Evolutionary conservation across 1,140 invertebrate genomes (phyloP), one percentile per base, ranked within the genome.

Genomic region (Drosophila sulfurigaster): DNA sequence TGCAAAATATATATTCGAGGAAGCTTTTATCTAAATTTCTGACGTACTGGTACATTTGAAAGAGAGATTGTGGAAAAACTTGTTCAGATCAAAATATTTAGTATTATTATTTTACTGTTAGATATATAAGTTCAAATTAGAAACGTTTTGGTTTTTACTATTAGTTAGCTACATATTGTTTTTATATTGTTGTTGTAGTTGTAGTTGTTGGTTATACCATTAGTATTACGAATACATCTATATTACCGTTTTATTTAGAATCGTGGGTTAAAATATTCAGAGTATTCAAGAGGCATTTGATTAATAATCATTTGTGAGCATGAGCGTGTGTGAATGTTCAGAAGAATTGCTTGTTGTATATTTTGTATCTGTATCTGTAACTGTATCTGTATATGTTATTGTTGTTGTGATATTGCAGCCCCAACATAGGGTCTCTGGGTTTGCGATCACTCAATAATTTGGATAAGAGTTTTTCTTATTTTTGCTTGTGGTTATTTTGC

Each of bases 241-340:
- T 30, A 41, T 78, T 80, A 88, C 83, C 85, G 52, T 74, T 80
- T 78, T 87, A 46, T 81, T 81, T 73, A 88, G 70, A 81, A 58
- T 88, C 85, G 66, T 75, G 76, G 70, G 85, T 88, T 88, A 88
- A 89, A 56, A 83, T 67, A 78, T 88, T 79, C 63, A 87, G 69
- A 87, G 83, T 88, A 78, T 80, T 87, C 69, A 78, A 73, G 67
- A 87, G 83, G 77, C 77, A 71, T 80, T 82, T 76, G 71, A 87
- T 91, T 88, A 91, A 91, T 91, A 38, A 83, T 88, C 75, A 88
- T 69, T 69, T 78, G 91, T 92, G 92, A 92, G 92, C 91, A 91
- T 92, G 92, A 92, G 92, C 92, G 91, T 92, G 92, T 92, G 92
- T 92, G 92, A 92, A 92, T 92, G 92, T 92, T 92, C 78, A 88